phyloP scores from a whole-genome alignment of 1,140 invertebrate genomes.

The Cyclina sinensis region DNA sequence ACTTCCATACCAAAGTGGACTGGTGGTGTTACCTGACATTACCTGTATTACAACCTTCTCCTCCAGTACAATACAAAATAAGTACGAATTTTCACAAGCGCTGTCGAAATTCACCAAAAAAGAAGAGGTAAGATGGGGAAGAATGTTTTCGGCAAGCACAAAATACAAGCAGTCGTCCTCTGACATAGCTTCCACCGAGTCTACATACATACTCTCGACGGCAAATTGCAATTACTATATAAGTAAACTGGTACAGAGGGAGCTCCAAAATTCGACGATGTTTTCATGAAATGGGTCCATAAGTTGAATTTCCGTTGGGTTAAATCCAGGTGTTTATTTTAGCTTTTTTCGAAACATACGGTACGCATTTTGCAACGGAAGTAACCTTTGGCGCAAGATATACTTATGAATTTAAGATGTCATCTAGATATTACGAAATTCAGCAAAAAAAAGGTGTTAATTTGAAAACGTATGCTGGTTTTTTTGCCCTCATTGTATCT shows the following conservation, averaged over 20 bases:
- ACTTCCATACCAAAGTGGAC: conserved; percentile 9
- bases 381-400: conserved; percentile 51
- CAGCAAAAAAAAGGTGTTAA: conserved; percentile 4
- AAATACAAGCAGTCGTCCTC: not conserved
- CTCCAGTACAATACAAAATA: conserved; percentile 50
- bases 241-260: conserved; percentile 26
- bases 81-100: conserved; percentile 34
- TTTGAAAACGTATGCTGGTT: conserved; percentile 30
- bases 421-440: conserved; percentile 1
- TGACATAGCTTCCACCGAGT: conserved; percentile 27
- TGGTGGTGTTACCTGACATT: conserved; percentile 59
- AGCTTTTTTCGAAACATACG: conserved; percentile 52
- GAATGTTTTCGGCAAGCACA: conserved; percentile 52
- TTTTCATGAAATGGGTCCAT: conserved; percentile 47
- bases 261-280: conserved; percentile 31
- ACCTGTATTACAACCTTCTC: conserved; percentile 60
- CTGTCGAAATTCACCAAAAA: conserved; percentile 39
- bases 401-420: conserved; percentile 55
- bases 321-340: not conserved
- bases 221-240: conserved; percentile 63
- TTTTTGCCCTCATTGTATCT: not conserved
- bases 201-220: conserved; percentile 46
- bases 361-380: conserved; percentile 55
- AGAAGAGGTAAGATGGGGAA: conserved; percentile 40
- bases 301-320: conserved; percentile 18